A percentile compares a stretch with the other conserved stretches of the same genome.
Conservation (phyloP, 2,113 vertebrate genomes). For the Sinocyclocheilus rhinocerous region DNA sequence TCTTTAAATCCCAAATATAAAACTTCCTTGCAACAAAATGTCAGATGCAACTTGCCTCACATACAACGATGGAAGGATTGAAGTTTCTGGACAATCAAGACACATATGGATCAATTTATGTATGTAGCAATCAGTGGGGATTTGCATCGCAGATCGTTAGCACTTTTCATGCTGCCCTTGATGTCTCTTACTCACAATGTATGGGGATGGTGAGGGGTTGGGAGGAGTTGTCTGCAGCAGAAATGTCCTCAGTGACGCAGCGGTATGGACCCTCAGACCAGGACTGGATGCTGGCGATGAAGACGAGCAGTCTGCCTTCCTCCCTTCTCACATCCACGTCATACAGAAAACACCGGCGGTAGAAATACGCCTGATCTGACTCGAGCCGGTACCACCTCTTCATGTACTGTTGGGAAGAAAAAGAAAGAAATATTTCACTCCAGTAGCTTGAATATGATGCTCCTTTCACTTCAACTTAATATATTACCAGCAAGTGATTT, state of each 20-base stretch:
- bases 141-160: neutral
- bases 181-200: constrained; percentile 73
- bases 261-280: constrained; percentile 67
- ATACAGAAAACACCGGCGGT: constrained; percentile 54
- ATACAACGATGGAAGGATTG: neutral
- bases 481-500: neutral
- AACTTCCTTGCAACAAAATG: constrained; percentile 31
- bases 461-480: neutral
- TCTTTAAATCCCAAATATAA: constrained; percentile 28
- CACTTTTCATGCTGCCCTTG: neutral
- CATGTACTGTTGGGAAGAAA: constrained; percentile 57
- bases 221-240: constrained; percentile 62
- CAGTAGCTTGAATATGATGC: neutral
- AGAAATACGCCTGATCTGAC: constrained; percentile 19
- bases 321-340: constrained; percentile 47
- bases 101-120: neutral
- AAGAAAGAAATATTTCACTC: neutral
- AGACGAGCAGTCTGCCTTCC: constrained; percentile 55
- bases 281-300: constrained; percentile 32
- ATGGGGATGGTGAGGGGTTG: constrained; percentile 64
- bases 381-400: constrained; percentile 58
- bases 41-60: neutral
- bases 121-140: neutral
- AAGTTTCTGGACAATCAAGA: constrained; percentile 14
- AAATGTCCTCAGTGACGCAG: constrained; percentile 66